Conservation (phyloP, 53 echinoderm and acorn worm genomes). For the Stichopus horrens region DNA sequence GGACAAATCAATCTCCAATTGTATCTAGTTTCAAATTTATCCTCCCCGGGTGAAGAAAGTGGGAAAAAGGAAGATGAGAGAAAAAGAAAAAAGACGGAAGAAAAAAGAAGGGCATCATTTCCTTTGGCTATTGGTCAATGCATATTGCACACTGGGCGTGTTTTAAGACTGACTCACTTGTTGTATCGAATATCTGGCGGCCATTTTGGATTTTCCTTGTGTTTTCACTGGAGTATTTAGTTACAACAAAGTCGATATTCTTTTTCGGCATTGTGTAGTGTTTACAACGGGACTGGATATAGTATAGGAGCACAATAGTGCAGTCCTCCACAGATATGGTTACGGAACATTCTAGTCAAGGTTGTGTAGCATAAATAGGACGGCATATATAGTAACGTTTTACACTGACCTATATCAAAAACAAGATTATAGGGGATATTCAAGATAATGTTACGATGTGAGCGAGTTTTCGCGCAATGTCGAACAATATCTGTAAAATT, state of each 20-base stretch:
- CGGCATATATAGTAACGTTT: not conserved
- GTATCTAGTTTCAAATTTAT: slow-evolving; percentile 31
- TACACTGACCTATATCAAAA: not conserved
- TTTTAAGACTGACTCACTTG: slow-evolving; percentile 27
- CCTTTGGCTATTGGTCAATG: slow-evolving; percentile 21
- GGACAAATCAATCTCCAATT: slow-evolving; percentile 30
- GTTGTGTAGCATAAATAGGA: not conserved
- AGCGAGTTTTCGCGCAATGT: too few relatives aligned
- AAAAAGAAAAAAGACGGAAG: not conserved
- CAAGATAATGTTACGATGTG: too few relatives aligned
- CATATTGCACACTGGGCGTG: not conserved
- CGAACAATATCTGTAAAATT: too few relatives aligned
- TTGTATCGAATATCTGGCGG: not conserved
- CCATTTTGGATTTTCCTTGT: not conserved
- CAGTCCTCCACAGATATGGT: not conserved
- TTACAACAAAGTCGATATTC: not conserved
- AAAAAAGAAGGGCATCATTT: not conserved
- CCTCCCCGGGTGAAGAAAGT: not conserved
- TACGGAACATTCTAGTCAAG: not conserved
- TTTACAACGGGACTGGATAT: not conserved
- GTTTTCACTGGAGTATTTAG: not conserved
- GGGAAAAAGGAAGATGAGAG: not conserved
- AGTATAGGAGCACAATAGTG: not conserved
- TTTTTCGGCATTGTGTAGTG: not conserved
- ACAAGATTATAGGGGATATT: too few relatives aligned